Evolutionary conservation across 2,888 invertebrate genomes (phyloP), one percentile per base, ranked within the genome.

Genomic region (Drosophila algonquin): DNA sequence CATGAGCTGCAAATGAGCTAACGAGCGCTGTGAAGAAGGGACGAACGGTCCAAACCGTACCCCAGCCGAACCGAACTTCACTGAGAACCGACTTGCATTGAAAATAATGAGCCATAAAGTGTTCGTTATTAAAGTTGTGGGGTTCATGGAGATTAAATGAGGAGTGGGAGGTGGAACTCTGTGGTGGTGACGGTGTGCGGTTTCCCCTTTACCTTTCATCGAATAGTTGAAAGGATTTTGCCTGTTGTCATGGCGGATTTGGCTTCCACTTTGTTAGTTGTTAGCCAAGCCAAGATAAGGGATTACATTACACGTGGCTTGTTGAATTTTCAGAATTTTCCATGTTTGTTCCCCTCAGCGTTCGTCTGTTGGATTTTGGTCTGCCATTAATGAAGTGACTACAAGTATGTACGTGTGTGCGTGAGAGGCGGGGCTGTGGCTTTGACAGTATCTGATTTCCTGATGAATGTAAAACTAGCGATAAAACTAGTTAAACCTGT

Each of bases 81-180:
- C 35, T 40, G 35, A 40, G 14, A 40, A 40, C 5, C 14, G 35
- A 51, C 83, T 76, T 75, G 72, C 82, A 87, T 87, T 73, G 85
- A 69, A 75, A 87, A 87, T 82, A 89, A 89, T 83, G 87, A 80
- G 79, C 69, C 84, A 89, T 80, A 83, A 89, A 87, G 81, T 84
- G 87, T 71, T 63, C 63, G 73, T 71, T 71, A 75, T 83, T 77
- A 80, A 69, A 69, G 75, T 63, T 50, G 30, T 50, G 45, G 16
- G 21, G 30, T 40, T 53, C 1, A 16, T 32, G 52, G 14, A 24
- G 24, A 24, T 24, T 16, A 35, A 18, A 71, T 46, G 61, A 54
- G 14, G 30, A 1, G 10, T 27, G 18, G 1, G 10, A 59, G 14
- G n/a, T 1, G 45, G 12, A n/a, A 30, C 8, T 16, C 35, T 48